A percentile compares a stretch with the other conserved stretches of the same genome.
phyloP scores from a whole-genome alignment of 1,140 invertebrate species.

The Drosophila sturtevanti region DNA sequence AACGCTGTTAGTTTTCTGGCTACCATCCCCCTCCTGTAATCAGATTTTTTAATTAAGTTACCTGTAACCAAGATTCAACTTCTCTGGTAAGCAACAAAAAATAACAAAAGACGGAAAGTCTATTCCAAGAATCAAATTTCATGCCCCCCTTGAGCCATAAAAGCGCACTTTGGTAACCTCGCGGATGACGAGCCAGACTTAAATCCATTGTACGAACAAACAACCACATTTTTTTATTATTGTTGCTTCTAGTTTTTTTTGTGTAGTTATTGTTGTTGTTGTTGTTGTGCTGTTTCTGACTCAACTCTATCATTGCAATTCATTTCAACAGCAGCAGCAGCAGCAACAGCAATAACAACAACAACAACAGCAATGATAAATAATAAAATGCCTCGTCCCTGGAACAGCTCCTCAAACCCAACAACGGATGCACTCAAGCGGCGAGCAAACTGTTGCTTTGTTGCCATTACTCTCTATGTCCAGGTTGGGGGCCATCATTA shows the following conservation, averaged over 20 bases:
- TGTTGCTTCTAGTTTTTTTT: slow-evolving; percentile 37
- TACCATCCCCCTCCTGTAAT: slow-evolving; percentile 18
- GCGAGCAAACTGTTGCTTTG: slow-evolving; percentile 51
- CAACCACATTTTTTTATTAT: slow-evolving; percentile 33
- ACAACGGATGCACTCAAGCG: slow-evolving; percentile 73
- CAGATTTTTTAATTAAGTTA: slow-evolving; percentile 55
- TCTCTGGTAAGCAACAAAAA: slow-evolving; percentile 61
- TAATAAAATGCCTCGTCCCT: slow-evolving; percentile 52
- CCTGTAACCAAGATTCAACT: slow-evolving; percentile 28
- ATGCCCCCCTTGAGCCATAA: slow-evolving; percentile 47
- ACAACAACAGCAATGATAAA: slow-evolving; percentile 45
- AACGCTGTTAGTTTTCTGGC: slow-evolving; percentile 38
- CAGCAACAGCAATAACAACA: slow-evolving; percentile 26
- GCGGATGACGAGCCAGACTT: slow-evolving; percentile 42
- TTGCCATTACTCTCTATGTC: neutral
- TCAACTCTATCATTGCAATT: slow-evolving; percentile 70
- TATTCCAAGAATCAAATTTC: slow-evolving; percentile 79
- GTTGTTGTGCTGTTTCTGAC: slow-evolving; percentile 36
- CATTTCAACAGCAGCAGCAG: slow-evolving; percentile 38
- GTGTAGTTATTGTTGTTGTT: slow-evolving; percentile 22
- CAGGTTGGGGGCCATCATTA: slow-evolving; percentile 38
- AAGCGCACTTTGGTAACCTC: slow-evolving; percentile 57
- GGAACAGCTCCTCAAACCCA: slow-evolving; percentile 26
- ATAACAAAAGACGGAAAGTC: slow-evolving; percentile 10
- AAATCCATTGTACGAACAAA: slow-evolving; percentile 52